phyloP scores from a whole-genome alignment of 1,140 invertebrate species.

The Diorhabda elongata region DNA sequence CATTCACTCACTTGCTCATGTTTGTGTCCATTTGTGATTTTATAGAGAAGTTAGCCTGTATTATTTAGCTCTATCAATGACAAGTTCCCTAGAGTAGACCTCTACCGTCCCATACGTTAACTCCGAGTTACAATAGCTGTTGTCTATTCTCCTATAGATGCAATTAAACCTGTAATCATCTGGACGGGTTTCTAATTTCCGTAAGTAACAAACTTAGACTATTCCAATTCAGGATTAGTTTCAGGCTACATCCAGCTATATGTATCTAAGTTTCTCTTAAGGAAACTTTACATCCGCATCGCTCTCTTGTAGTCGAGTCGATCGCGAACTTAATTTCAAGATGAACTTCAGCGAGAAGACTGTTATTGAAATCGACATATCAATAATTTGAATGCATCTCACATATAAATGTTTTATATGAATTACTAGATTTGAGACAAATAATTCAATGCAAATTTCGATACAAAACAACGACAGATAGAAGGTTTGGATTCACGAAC shows the following conservation, averaged over 20 bases:
- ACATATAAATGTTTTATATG: not conserved
- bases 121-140: slow-evolving; percentile 35
- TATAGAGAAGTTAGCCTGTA: too few relatives aligned
- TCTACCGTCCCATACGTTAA: slow-evolving; percentile 23
- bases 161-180: slow-evolving; percentile 35
- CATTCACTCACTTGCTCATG: too few relatives aligned
- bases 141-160: slow-evolving; percentile 29
- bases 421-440: too few relatives aligned
- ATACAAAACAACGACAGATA: too few relatives aligned
- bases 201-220: slow-evolving; percentile 20
- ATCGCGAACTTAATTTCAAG: not conserved
- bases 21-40: too few relatives aligned
- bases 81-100: too few relatives aligned
- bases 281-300: not conserved
- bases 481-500: too few relatives aligned
- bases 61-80: too few relatives aligned
- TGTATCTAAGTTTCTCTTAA: slow-evolving; percentile 3
- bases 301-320: not conserved
- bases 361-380: slow-evolving; percentile 1
- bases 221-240: slow-evolving; percentile 21
- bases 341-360: not conserved
- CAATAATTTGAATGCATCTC: not conserved
- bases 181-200: slow-evolving; percentile 21
- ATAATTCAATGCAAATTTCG: too few relatives aligned
- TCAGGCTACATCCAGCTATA: slow-evolving; percentile 3